Conservation (phyloP, 2,113 vertebrate genomes). For the Perca fluviatilis region DNA sequence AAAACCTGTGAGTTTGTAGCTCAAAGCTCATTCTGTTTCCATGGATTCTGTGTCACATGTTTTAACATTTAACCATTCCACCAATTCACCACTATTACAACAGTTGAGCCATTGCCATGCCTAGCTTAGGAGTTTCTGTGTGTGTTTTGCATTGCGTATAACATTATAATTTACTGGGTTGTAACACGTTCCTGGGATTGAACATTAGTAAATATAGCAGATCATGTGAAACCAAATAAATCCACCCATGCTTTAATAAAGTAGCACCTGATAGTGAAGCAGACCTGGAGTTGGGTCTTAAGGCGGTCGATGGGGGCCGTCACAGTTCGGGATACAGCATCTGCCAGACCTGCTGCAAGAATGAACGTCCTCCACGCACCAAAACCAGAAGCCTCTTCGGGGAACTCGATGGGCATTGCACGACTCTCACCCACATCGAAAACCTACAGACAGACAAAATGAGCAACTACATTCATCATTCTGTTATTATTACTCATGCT, state of each 20-base stretch:
- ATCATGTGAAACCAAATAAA: neutral
- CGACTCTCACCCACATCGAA: conserved; percentile 85
- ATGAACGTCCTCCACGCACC: conserved; percentile 76
- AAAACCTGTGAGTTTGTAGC: too few species aligned
- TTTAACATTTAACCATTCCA: neutral
- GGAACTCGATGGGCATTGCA: conserved; percentile 78
- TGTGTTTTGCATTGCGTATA: neutral
- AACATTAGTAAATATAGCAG: neutral
- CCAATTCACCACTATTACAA: neutral
- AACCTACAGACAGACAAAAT: conserved; percentile 62
- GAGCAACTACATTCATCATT: neutral
- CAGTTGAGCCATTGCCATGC: neutral
- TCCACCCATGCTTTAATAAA: neutral
- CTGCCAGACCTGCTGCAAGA: conserved; percentile 77
- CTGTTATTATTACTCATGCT: neutral
- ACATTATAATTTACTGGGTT: neutral
- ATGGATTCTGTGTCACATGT: too few species aligned
- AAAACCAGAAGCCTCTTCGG: conserved; percentile 65
- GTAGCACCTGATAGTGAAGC: neutral
- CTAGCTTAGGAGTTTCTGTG: neutral
- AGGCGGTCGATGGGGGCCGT: conserved; percentile 84
- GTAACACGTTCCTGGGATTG: neutral
- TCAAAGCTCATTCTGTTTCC: too few species aligned
- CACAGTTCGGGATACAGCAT: conserved; percentile 79
- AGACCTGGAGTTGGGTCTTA: conserved; percentile 84